Base-by-base conservation (phyloP, 2,113 vertebrate genomes). In the Festucalex cinctus region DNA sequence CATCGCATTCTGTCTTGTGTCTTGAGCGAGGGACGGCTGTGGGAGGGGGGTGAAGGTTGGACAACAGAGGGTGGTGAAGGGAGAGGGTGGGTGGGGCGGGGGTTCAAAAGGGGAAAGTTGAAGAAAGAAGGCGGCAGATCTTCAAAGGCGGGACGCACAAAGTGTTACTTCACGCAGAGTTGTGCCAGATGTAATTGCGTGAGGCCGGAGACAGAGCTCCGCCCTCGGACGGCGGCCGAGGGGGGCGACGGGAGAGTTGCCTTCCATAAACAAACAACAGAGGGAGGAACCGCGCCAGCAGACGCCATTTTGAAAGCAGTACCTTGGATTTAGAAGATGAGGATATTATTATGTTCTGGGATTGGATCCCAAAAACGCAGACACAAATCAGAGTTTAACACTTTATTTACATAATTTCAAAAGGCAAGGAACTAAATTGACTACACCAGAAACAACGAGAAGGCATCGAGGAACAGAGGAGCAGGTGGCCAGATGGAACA, bases 141-240 rank as follows among this genome's bases (percentile, higher is more conserved):
- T 86, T 92, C 89, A 92, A 90, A 92, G 90, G 86, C 5, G 65
- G 19, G 59, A 76, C 78, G 77, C 86, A 91, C 91, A 92, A 93
- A 91, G 90, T 87, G 79, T 89, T 89, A 86, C 88, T 91, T 88
- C 90, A 91, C 86, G 91, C 88, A 81, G 90, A 88, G 90, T 89
- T 86, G 86, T 89, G 89, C 90, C 89, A 91, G 89, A 92, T 92
- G 91, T 92, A 92, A 92, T 91, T 91, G 88, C 75, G 72, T 89
- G 89, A 83, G 90, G 91, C 81, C 78, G 72, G 61, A n/a, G 82
- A 90, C 88, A 92, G 89, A 41, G 82, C 83, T 69, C 85, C 85
- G 12, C 86, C 86, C 86, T 74, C 73, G 54, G 68, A 85, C 83
- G 80, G 80, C 77, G 83, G 87, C 17, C 17, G 20, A 22, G 36